phyloP scores from a whole-genome alignment of 2,888 invertebrate species.

The Caradrina kadenii region DNA sequence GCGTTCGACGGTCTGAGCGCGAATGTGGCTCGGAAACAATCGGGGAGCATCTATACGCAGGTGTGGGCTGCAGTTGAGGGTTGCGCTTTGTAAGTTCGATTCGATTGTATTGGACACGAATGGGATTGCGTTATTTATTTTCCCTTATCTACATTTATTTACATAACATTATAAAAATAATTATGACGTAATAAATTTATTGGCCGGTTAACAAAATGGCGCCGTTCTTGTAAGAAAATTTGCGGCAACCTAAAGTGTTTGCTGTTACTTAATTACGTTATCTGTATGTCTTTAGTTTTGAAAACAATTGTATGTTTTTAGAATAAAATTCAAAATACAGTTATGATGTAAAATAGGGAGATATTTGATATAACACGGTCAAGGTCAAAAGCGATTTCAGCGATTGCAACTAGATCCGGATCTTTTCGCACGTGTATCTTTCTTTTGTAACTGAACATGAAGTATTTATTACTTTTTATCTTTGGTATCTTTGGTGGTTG shows the following conservation, averaged over 20 bases:
- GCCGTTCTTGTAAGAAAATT: neutral
- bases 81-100: slow-evolving; percentile 58
- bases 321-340: neutral
- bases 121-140: neutral
- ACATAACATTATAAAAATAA: no score
- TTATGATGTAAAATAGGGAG: neutral
- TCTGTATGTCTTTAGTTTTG: neutral
- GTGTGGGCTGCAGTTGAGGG: slow-evolving; percentile 60
- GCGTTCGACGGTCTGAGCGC: slow-evolving; percentile 86
- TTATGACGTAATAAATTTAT: neutral
- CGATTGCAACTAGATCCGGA: slow-evolving; percentile 6
- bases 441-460: neutral
- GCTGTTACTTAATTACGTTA: neutral
- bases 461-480: no score
- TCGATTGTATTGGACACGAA: slow-evolving; percentile 53
- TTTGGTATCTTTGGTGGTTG: no score
- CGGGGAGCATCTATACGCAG: slow-evolving; percentile 65
- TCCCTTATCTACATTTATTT: no score
- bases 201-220: neutral
- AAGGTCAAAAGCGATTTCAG: slow-evolving; percentile 5
- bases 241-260: neutral
- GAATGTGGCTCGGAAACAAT: slow-evolving; percentile 76
- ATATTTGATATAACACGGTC: neutral
- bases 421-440: slow-evolving; percentile 7
- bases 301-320: neutral